Evolutionary conservation across 2,797 vertebrate genomes (phyloP).

Genomic region (Thaleichthys pacificus): DNA sequence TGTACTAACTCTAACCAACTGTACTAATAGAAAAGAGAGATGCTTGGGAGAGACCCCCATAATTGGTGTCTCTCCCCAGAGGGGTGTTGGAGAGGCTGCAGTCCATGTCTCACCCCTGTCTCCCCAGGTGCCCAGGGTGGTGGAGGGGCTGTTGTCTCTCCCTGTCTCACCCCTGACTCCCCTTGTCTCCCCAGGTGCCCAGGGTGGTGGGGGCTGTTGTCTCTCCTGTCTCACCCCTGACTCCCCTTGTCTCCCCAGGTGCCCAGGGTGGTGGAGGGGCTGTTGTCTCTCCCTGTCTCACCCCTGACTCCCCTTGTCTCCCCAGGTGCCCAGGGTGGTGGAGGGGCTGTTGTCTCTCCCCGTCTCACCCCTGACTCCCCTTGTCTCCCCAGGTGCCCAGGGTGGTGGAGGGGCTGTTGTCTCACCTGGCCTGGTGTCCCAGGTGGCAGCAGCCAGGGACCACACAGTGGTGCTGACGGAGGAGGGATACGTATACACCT

Average conservation of each 20-base stretch:
- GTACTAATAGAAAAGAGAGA: too few species aligned
- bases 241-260: constrained; percentile 67
- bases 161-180: background rate
- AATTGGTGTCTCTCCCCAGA: background rate
- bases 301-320: background rate
- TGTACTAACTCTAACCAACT: too few species aligned
- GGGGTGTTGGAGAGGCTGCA: too few species aligned
- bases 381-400: constrained; percentile 81
- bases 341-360: background rate
- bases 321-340: constrained; percentile 87
- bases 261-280: constrained; percentile 88
- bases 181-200: constrained; percentile 67
- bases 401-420: constrained; percentile 74
- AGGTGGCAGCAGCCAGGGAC: constrained; percentile 93
- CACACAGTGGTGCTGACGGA: constrained; percentile 95
- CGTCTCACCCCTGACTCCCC: background rate
- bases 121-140: constrained; percentile 81
- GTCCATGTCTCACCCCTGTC: background rate
- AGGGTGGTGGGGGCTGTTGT: constrained; percentile 54
- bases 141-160: constrained; percentile 84
- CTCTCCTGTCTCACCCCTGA: background rate
- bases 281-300: background rate
- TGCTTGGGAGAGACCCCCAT: too few species aligned
- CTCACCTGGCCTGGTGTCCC: constrained; percentile 87
- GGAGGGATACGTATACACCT: constrained; percentile 91